Percentiles rank a stretch among this genome's conserved stretches.
Evolutionary conservation across 2,888 invertebrate species (phyloP).

Genomic region (Pterostichus niger): DNA sequence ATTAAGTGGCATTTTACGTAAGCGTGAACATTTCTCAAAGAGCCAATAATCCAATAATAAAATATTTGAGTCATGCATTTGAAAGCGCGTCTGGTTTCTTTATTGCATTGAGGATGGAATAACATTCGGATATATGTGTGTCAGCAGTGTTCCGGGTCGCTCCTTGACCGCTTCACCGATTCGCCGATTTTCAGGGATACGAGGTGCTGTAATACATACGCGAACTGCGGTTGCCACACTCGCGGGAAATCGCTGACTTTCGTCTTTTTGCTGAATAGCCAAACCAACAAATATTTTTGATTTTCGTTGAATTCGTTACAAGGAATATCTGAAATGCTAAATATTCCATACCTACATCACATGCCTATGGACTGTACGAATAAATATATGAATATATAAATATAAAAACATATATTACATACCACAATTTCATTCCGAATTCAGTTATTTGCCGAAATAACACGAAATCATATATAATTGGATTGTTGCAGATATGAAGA

Average conservation of each 20-base stretch:
- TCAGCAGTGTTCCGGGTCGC: slow-evolving; percentile 36
- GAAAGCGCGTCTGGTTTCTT: slow-evolving; percentile 11
- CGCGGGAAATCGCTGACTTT: slow-evolving; percentile 16
- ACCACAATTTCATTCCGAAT: too few relatives aligned
- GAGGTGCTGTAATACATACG: slow-evolving; percentile 46
- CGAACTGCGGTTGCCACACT: slow-evolving; percentile 1
- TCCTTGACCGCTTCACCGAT: slow-evolving; percentile 45
- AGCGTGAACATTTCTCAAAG: neutral
- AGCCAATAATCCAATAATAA: slow-evolving; percentile 20
- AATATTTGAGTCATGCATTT: slow-evolving; percentile 5
- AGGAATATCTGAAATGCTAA: neutral
- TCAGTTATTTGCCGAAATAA: too few relatives aligned
- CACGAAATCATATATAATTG: too few relatives aligned
- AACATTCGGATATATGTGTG: slow-evolving; percentile 44
- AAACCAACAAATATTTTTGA: slow-evolving; percentile 25
- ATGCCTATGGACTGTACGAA: neutral
- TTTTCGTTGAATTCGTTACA: neutral
- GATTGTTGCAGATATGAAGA: too few relatives aligned
- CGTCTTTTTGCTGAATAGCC: neutral
- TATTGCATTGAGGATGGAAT: slow-evolving; percentile 35
- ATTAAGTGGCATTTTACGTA: too few relatives aligned
- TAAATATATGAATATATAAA: too few relatives aligned
- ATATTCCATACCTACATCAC: neutral
- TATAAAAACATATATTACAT: too few relatives aligned
- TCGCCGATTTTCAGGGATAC: slow-evolving; percentile 26